Evolutionary conservation across 2,113 vertebrate genomes (phyloP), one percentile per base, ranked within the genome.

Genomic region (Tetraodon nigroviridis): DNA sequence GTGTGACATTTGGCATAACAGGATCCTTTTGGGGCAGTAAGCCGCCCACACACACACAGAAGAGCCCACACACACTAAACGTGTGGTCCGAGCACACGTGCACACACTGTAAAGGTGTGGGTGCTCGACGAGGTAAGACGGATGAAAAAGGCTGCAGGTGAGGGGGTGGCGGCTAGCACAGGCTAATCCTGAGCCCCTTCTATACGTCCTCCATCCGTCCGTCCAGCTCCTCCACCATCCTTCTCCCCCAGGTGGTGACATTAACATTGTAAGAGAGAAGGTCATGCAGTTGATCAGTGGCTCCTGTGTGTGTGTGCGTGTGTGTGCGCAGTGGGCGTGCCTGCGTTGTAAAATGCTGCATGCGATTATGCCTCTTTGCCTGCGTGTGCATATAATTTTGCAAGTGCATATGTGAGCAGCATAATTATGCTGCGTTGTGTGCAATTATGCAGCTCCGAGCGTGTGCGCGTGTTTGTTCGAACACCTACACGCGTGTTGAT

Each of bases 1-100:
- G 79, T 78, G 83, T 86, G 86, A 86, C 84, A 88, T 88, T 86
- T 86, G 83, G 67, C 69, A 62, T 70, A 83, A 84, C 78, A 51
- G 75, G 79, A 86, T 80, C 73, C 66, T 75, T 71, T 85, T 79
- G 81, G 76, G 58, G 44, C 6, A 16, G 81, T 42, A 18, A 66
- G 52, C 70, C 58, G 56, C 55, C 4, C 32, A 51, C 57, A 61
- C 27, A 65, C 55, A 53, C 63, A 51, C 58, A 53, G 24, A 48
- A 51, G 17, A 8, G 14, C 45, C 69, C 22, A 42, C 1, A 13
- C 68, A 75, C 53, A 2, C 27, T 71, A 75, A 71, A 75, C 81
- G 69, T 80, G 74, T 53, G 69, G 67, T 73, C 72, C 53, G 24
- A 69, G 70, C 70, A 12, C 44, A 41, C 18, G 29, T 13, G 73